phyloP scores from a whole-genome alignment of 1,140 invertebrate species.

The Himalopsyche phryganea region DNA sequence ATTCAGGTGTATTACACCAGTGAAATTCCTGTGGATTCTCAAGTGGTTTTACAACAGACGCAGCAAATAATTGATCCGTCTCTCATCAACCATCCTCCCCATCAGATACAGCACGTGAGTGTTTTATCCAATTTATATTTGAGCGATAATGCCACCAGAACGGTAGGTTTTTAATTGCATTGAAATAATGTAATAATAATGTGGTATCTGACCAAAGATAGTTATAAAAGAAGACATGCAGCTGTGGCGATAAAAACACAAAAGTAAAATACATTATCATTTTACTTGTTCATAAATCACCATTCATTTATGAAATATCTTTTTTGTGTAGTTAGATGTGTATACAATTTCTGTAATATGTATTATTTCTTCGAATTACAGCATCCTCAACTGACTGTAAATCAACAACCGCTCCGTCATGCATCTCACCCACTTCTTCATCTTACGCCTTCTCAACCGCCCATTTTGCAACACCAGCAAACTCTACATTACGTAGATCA shows the following conservation, averaged over 20 bases:
- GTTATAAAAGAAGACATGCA: too few relatives aligned
- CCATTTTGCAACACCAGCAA: constrained; percentile 38
- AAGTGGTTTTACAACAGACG: constrained; percentile 53
- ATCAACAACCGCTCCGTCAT: constrained; percentile 22
- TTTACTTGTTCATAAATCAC: too few relatives aligned
- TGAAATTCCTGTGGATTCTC: constrained; percentile 51
- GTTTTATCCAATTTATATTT: too few relatives aligned
- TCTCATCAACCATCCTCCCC: constrained; percentile 50
- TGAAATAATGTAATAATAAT: too few relatives aligned
- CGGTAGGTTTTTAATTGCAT: too few relatives aligned
- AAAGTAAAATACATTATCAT: too few relatives aligned
- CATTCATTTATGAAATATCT: too few relatives aligned
- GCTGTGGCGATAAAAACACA: too few relatives aligned
- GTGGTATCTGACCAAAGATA: too few relatives aligned
- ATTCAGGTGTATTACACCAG: constrained; percentile 54
- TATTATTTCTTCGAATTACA: constrained; percentile 6
- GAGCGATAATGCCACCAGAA: too few relatives aligned
- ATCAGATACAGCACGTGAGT: constrained; percentile 54
- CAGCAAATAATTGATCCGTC: constrained; percentile 53
- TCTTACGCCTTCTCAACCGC: constrained; percentile 16
- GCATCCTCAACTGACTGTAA: constrained; percentile 21
- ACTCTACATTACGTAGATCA: constrained; percentile 41
- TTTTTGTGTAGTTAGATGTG: too few relatives aligned
- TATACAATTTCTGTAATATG: too few relatives aligned
- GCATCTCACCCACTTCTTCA: constrained; percentile 23